Evolutionary conservation across 2,797 vertebrate genomes (phyloP).

Genomic region (Podargus strigoides): DNA sequence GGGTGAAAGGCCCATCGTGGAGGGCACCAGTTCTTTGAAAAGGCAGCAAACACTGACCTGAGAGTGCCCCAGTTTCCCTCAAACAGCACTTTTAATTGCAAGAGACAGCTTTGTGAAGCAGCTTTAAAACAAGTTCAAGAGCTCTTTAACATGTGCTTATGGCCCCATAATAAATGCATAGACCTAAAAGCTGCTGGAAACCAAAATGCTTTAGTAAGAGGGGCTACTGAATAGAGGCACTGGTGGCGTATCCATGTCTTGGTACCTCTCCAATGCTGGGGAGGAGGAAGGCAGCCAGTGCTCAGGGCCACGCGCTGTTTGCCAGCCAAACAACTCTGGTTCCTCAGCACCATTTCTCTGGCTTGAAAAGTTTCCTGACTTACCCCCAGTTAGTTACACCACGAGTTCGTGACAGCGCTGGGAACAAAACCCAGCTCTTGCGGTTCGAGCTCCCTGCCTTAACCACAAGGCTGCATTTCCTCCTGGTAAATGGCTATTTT

Average conservation of each 20-base stretch:
- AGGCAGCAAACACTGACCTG: background rate
- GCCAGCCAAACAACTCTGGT: background rate
- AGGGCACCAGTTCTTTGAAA: background rate
- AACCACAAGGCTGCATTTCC: constrained; percentile 65
- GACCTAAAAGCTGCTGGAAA: background rate
- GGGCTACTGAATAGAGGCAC: background rate
- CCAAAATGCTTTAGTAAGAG: background rate
- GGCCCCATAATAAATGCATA: background rate
- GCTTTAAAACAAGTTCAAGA: background rate
- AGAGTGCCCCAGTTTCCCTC: background rate
- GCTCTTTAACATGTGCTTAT: background rate
- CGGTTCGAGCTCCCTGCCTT: constrained; percentile 41
- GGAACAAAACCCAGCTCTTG: constrained; percentile 34
- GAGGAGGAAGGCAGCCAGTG: background rate
- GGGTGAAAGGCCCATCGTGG: background rate
- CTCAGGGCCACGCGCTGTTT: background rate
- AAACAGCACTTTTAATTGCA: background rate
- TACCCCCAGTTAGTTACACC: constrained; percentile 21
- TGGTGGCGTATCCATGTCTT: background rate
- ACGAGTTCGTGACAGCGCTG: background rate
- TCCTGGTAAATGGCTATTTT: constrained; percentile 57
- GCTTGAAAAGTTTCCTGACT: constrained; percentile 5
- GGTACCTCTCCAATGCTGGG: background rate
- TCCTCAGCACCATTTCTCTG: background rate
- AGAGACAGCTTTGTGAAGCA: background rate